phyloP scores from a whole-genome alignment of 2,888 invertebrate species.

The Acanthoscelides obtectus region DNA sequence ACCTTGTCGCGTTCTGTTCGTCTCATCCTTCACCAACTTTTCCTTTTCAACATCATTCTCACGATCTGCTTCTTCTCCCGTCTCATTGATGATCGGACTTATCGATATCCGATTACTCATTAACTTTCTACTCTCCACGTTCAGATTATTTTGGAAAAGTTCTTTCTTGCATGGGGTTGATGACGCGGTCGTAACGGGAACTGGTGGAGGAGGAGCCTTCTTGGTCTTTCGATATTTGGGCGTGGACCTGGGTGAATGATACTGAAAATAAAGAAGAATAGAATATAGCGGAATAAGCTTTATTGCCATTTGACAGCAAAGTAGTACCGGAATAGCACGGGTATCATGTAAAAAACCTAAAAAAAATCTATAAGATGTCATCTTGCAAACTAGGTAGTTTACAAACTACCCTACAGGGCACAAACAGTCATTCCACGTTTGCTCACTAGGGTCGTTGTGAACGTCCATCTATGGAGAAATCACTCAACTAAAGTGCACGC shows the following conservation, averaged over 20 bases:
- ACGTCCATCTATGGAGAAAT: too few relatives aligned
- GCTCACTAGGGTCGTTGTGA: too few relatives aligned
- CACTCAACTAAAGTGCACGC: too few relatives aligned
- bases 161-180: constrained; percentile 15
- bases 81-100: background rate
- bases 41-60: constrained; percentile 29
- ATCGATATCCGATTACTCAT: background rate
- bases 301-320: too few relatives aligned
- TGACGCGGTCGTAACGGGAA: constrained; percentile 27
- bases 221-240: constrained; percentile 58
- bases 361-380: too few relatives aligned
- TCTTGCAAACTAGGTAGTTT: too few relatives aligned
- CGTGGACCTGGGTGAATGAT: constrained; percentile 45
- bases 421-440: too few relatives aligned
- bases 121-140: background rate
- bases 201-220: constrained; percentile 65
- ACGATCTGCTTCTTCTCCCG: background rate
- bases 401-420: too few relatives aligned
- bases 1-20: constrained; percentile 53
- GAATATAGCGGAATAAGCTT: too few relatives aligned
- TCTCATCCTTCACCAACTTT: constrained; percentile 57
- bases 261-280: too few relatives aligned
- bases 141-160: background rate
- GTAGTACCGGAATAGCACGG: too few relatives aligned
- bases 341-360: too few relatives aligned